These are phyloP conservation scores for Tupaia chinensis DNA, from an alignment of 2,113 vertebrate species.

Conservation along the genomic window DNA sequence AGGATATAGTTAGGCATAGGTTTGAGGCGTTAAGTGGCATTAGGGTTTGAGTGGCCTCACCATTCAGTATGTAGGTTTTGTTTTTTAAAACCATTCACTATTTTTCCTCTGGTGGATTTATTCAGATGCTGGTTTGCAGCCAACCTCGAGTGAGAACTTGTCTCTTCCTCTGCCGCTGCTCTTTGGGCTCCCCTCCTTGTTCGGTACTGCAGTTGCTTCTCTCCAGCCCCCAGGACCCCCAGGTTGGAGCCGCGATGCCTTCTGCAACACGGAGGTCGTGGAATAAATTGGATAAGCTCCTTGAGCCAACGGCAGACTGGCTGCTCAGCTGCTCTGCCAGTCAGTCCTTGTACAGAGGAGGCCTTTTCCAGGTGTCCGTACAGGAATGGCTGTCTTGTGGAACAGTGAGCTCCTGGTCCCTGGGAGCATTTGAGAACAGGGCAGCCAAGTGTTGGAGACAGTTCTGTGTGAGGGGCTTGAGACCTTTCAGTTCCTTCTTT, in stretches of 20 bases:
- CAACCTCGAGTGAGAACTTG: neutral
- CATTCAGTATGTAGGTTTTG: neutral
- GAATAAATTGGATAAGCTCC: neutral
- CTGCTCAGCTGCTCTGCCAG: neutral
- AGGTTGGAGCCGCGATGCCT: neutral
- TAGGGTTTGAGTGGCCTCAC: neutral
- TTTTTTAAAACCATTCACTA: neutral
- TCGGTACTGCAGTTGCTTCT: neutral
- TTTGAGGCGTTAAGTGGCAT: neutral
- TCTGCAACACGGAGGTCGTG: neutral
- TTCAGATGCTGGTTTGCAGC: neutral
- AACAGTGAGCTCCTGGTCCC: neutral
- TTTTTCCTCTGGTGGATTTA: neutral
- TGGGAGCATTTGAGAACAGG: neutral
- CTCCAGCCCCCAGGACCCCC: neutral
- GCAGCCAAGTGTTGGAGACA: neutral
- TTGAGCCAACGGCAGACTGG: neutral
- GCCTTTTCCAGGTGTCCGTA: neutral
- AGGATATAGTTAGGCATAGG: neutral
- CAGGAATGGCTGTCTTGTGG: neutral
- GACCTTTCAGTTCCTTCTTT: neutral
- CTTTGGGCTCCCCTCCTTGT: neutral
- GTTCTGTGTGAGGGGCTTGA: neutral
- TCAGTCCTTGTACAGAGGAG: neutral
- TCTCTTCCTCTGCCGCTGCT: neutral